Base-by-base conservation (phyloP, 1,140 invertebrate species). In the Drosophila obscura region DNA sequence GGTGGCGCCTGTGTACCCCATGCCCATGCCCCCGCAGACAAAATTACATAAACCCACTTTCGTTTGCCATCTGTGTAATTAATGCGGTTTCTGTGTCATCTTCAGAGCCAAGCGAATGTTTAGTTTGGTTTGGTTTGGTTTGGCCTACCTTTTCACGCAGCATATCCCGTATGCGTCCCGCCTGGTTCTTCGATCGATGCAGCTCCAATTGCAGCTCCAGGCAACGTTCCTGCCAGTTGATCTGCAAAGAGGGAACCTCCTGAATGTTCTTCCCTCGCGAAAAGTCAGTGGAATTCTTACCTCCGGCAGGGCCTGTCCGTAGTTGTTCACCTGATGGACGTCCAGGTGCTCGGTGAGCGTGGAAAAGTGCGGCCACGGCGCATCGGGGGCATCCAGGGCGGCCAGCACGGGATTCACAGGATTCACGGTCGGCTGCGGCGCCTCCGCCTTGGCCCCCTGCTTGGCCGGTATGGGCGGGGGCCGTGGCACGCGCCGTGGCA, bases 201-300 rank as follows among this genome's bases (percentile, higher is more conserved):
- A 97, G 92, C 80, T 97, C 96, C 71, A 96, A 90, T 83, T 97
- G 96, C 67, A 97, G 90, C 80, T 96, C 95, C 68, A 97, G 91
- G 90, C 96, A 97, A 26, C 96, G 93, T 85, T 97, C 96, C 91
- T 97, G 96, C 97, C 97, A 97, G 85, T 96, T 96, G 68, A 90
- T 76, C 87, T 90, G 53, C 28, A 63, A 56, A 35, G 61, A 24
- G 66, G 0, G 22, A 44, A 35, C 5, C 9, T 2, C 8, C 22
- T 16, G 7, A 7, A 26, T 39, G 26, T 49, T 13, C 5, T 15
- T 2, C n/a, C 2, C 19, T 19, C 0, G 5, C 13, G 13, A 6
- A n/a, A 11, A 41, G n/a, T 24, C 8, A 7, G 1, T 0, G 1
- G 6, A 48, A 1, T 11, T 66, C 80, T 16, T 13, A 91, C 90